Evolutionary conservation across 2,797 vertebrate genomes (phyloP), one percentile per base, ranked within the genome.

Genomic region (Ceryle rudis): DNA sequence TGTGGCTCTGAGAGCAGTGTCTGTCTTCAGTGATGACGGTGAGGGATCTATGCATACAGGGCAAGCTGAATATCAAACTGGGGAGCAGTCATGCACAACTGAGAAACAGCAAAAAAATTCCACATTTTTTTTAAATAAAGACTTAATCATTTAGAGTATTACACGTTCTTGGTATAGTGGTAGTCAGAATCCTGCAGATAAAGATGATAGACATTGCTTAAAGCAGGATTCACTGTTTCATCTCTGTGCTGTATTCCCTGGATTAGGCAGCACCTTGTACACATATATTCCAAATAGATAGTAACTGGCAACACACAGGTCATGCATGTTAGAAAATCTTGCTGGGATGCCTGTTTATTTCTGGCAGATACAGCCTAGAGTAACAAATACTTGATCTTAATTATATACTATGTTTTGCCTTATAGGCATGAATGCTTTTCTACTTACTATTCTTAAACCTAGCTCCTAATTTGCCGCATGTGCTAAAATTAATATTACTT

Each of bases 381-480:
- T 67, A 96, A 80, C 55, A 89, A 92, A 93, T 90, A 64, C 66
- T 91, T 77, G 57, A 81, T 89, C 83, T 80, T 96, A 94, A 96
- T 91, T 87, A 92, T 73, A 64, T 25, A 58, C 90, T 84, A 5
- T 64, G 60, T 91, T 94, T 82, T 93, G 83, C 94, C 90, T 90
- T 80, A 60, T 33, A 88, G 90, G 86, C 93, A 89, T 31, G 41
- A 79, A 74, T 92, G 33, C 23, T 89, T 74, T 89, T 54, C 78
- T 80, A 57, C 58, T 37, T 71, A 42, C 73, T 91, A 7, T 67
- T 90, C 91, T 90, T 73, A 90, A 89, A 79, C 29, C 51, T 22
- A 90, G 41, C 39, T 94, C 81, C 67, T 87, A 46, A 78, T 85
- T 85, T 89, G 44, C 74, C 78, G 82, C 2, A 0, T 66, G 41